These are phyloP conservation scores for Eulacestoma nigropectus DNA, from an alignment of 2,113 vertebrate species.

Conservation along the genomic window DNA sequence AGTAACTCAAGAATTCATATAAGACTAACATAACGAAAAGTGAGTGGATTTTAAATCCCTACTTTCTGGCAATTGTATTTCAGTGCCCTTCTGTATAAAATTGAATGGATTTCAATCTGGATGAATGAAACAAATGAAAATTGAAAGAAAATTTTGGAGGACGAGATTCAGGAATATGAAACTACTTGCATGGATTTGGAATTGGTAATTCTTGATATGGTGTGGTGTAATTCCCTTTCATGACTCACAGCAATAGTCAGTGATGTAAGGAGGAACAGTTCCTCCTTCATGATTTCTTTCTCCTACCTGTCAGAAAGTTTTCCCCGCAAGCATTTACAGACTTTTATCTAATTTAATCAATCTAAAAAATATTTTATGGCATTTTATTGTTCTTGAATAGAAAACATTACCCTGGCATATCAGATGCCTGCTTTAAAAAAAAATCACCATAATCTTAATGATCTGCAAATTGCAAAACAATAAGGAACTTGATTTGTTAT, in stretches of 20 bases:
- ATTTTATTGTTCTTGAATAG: not conserved
- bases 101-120: not conserved
- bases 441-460: not conserved
- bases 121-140: not conserved
- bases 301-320: not conserved
- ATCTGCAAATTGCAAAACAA: not conserved
- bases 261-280: not conserved
- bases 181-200: not conserved
- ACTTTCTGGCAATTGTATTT: not conserved
- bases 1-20: not conserved
- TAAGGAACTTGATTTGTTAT: not conserved
- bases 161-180: not conserved
- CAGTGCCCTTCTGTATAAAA: not conserved
- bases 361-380: not conserved
- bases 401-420: not conserved
- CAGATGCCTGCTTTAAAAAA: not conserved
- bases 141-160: not conserved
- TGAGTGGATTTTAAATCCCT: not conserved
- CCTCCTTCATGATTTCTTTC: not conserved
- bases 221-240: not conserved
- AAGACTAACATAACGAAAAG: not conserved
- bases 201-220: not conserved
- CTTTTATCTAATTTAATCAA: not conserved
- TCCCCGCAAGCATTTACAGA: not conserved
- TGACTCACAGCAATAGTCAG: not conserved